Conservation (phyloP, 2,797 vertebrate genomes). For the Babyrousa celebensis region DNA sequence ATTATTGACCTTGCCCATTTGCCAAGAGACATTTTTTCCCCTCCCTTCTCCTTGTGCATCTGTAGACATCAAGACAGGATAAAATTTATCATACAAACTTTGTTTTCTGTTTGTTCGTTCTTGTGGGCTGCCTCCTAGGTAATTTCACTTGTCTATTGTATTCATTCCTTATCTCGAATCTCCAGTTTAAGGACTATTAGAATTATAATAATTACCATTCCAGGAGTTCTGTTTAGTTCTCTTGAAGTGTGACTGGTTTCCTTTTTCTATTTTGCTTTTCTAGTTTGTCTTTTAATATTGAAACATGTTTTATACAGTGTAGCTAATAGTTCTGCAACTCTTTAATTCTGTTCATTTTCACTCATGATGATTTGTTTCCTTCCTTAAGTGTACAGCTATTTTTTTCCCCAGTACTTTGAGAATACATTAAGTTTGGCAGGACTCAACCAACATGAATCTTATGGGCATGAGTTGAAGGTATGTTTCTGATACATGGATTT, state of each 20-base stretch:
- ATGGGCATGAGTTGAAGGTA: not conserved
- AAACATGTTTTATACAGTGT: constrained; percentile 3
- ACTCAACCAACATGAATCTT: constrained; percentile 15
- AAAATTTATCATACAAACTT: not conserved
- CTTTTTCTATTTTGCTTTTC: constrained; percentile 48
- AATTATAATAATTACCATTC: constrained; percentile 1
- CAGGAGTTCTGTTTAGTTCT: not conserved
- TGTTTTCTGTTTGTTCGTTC: not conserved
- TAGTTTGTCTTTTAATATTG: constrained; percentile 51
- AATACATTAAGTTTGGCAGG: constrained; percentile 54
- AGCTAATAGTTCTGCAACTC: constrained; percentile 21
- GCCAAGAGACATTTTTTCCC: not conserved
- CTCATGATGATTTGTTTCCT: constrained; percentile 10
- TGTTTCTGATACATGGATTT: constrained; percentile 50
- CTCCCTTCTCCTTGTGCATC: not conserved
- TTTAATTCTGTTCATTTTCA: constrained; percentile 54
- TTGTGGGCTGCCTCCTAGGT: not conserved
- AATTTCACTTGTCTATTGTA: constrained; percentile 47
- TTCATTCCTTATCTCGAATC: constrained; percentile 17
- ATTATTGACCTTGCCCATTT: not conserved
- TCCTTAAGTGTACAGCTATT: not conserved
- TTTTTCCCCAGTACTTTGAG: not conserved
- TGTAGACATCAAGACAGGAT: not conserved
- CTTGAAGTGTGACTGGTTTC: constrained; percentile 3
- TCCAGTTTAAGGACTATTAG: constrained; percentile 7